Conservation (phyloP, 2,888 invertebrate genomes). For the Volucella zonaria region DNA sequence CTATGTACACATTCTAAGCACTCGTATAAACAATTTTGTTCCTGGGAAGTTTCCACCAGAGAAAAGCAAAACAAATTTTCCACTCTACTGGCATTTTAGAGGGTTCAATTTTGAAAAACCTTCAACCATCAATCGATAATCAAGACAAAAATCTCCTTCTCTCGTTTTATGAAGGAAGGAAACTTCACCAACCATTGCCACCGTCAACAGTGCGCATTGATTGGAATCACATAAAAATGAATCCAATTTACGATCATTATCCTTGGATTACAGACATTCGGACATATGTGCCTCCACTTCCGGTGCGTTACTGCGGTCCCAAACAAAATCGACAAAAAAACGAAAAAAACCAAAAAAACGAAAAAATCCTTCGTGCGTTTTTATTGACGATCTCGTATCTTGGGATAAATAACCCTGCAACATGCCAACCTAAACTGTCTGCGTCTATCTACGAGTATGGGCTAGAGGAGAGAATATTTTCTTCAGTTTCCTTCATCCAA, state of each 20-base stretch:
- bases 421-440: neutral
- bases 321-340: neutral
- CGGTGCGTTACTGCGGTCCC: neutral
- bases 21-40: no score
- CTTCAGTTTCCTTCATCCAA: conserved; percentile 3
- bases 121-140: conserved; percentile 49
- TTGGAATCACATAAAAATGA: conserved; percentile 57
- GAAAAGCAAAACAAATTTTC: conserved; percentile 30
- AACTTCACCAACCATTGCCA: neutral
- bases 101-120: conserved; percentile 36
- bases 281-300: conserved; percentile 42
- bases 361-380: conserved; percentile 20
- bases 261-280: conserved; percentile 48
- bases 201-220: conserved; percentile 14
- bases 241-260: conserved; percentile 57
- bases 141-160: conserved; percentile 27
- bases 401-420: conserved; percentile 46
- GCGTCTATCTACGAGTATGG: neutral
- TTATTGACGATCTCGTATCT: conserved; percentile 50
- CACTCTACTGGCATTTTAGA: conserved; percentile 24
- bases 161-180: neutral
- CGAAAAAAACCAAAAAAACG: neutral
- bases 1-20: no score
- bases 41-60: no score
- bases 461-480: neutral